Percentiles rank a stretch among this genome's conserved stretches.
Conservation (phyloP, 1,140 invertebrate genomes). For the Drosophila takahashii region DNA sequence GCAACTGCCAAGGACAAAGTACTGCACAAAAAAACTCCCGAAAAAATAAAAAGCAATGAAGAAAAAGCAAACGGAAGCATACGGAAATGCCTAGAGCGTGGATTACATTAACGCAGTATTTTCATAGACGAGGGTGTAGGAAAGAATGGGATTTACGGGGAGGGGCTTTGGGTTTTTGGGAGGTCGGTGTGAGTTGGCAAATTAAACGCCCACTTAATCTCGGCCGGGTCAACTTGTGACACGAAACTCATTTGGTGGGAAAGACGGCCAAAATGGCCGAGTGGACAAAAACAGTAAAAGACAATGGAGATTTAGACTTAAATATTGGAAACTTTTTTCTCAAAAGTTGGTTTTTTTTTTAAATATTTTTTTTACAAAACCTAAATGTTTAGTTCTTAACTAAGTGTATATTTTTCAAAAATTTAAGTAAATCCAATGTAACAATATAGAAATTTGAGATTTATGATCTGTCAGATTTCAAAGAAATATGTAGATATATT, state of each 20-base stretch:
- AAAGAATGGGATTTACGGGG: slow-evolving; percentile 1
- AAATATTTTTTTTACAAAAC: no score
- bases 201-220: slow-evolving; percentile 83
- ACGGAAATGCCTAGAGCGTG: slow-evolving; percentile 52
- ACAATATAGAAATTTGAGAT: no score
- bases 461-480: no score
- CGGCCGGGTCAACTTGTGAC: slow-evolving; percentile 77
- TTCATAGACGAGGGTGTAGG: slow-evolving; percentile 30
- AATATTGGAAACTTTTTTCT: no score
- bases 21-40: slow-evolving; percentile 36
- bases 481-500: no score
- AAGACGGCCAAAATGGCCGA: slow-evolving; percentile 23
- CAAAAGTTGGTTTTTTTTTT: neutral
- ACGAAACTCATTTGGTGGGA: slow-evolving; percentile 70
- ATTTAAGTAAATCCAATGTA: no score
- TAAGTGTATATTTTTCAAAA: no score
- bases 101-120: slow-evolving; percentile 81
- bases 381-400: no score
- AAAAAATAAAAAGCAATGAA: slow-evolving; percentile 39
- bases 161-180: slow-evolving; percentile 17
- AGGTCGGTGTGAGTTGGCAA: slow-evolving; percentile 64
- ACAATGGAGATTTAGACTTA: neutral
- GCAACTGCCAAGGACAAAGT: slow-evolving; percentile 62
- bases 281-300: slow-evolving; percentile 22
- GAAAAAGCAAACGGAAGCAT: slow-evolving; percentile 55